Evolutionary conservation across 2,113 vertebrate species (phyloP).

Genomic region (Crypturellus undulatus): DNA sequence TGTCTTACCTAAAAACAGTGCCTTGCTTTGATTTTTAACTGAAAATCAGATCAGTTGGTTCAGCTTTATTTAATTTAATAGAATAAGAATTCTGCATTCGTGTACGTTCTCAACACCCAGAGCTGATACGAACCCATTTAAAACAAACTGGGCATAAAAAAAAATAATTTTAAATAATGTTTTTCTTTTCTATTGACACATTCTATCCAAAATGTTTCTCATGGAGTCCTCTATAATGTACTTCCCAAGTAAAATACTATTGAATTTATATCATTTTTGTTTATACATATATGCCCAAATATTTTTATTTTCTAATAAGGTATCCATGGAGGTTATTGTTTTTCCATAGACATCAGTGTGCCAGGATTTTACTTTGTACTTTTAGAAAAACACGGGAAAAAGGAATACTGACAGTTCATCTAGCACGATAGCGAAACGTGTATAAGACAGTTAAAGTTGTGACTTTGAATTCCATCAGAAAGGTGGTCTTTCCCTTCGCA

Average conservation of each 20-base stretch:
- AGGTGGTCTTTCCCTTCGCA: background rate
- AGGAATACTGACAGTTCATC: background rate
- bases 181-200: background rate
- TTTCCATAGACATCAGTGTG: background rate
- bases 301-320: background rate
- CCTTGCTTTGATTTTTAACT: background rate
- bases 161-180: too few relatives aligned
- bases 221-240: background rate
- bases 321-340: background rate
- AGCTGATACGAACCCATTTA: background rate
- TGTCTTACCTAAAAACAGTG: background rate
- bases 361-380: background rate
- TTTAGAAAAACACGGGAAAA: background rate
- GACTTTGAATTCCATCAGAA: background rate
- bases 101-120: background rate
- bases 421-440: background rate
- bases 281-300: background rate
- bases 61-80: background rate
- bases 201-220: background rate
- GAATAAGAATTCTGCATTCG: background rate
- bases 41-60: background rate
- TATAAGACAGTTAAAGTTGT: background rate
- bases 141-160: background rate
- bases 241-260: background rate
- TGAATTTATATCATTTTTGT: background rate